A percentile compares a stretch with the other conserved stretches of the same genome.
Conservation (phyloP, 2,797 vertebrate species). For the Rhynchotus rufescens region DNA sequence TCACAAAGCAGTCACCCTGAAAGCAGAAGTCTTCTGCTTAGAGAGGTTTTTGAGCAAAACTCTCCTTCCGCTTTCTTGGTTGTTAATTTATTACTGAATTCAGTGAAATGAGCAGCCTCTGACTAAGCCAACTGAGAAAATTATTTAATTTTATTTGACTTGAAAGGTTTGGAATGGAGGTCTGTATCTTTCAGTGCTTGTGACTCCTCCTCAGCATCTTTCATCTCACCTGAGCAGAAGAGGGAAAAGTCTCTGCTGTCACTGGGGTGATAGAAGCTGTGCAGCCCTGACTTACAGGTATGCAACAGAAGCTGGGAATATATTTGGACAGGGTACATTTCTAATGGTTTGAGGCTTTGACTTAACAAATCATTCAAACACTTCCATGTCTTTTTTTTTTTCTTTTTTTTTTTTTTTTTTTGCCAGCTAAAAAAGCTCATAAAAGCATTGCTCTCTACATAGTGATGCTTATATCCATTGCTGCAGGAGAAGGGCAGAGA, state of each 20-base stretch:
- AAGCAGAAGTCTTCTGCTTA: slow-evolving; percentile 41
- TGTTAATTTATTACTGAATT: slow-evolving; percentile 32
- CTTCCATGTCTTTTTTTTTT: neutral
- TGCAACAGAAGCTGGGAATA: slow-evolving; percentile 17
- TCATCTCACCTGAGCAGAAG: slow-evolving; percentile 41
- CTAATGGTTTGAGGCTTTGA: neutral
- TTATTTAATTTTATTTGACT: slow-evolving; percentile 19
- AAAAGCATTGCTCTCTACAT: slow-evolving; percentile 14
- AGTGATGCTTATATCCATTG: neutral
- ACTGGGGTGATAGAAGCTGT: neutral
- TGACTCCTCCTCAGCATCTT: neutral
- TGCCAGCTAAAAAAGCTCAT: slow-evolving; percentile 30
- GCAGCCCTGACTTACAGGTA: neutral
- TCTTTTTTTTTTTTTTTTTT: neutral
- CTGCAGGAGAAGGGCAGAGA: slow-evolving; percentile 10
- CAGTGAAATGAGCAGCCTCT: slow-evolving; percentile 40
- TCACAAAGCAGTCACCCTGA: slow-evolving; percentile 35
- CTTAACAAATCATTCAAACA: slow-evolving; percentile 5
- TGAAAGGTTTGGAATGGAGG: neutral
- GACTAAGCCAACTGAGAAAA: slow-evolving; percentile 39
- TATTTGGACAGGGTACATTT: neutral
- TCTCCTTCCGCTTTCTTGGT: slow-evolving; percentile 44
- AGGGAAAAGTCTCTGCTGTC: neutral
- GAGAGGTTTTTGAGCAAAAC: neutral
- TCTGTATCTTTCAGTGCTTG: slow-evolving; percentile 16